Evolutionary conservation across 2,797 vertebrate species (phyloP), one percentile per base, ranked within the genome.

Genomic region (Remorina albescens): DNA sequence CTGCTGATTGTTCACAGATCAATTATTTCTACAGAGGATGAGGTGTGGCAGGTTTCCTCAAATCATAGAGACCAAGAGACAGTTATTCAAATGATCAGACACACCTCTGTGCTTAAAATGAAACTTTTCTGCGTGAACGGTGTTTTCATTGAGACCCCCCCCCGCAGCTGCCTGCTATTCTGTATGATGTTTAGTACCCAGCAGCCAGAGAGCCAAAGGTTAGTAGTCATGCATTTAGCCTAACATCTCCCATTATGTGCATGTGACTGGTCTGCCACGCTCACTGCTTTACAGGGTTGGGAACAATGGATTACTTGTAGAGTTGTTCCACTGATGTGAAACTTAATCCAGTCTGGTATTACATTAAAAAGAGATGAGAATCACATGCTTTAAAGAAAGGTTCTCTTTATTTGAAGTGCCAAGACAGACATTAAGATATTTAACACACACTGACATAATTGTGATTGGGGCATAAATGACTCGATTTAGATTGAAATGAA

Each of bases 251-350:
- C 84, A 76, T 88, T 63, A 71, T 75, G 83, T 89, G 91, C 86
- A 86, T 91, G 90, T 91, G 89, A 91, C 88, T 86, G 87, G 80
- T 89, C 86, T 79, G 87, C 86, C 82, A 85, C 72, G 63, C 78
- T 89, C 90, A 86, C 85, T 70, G 87, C 86, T 92, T 91, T 66
- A 76, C 85, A 86, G 86, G 89, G 90, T 88, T 90, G 90, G 89
- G 89, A 89, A 91, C 83, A 90, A 76, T 61, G 78, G 77, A 77
- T 83, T 76, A 73, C 74, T 88, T 85, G 68, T 83, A 21, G 55
- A 68, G 69, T 76, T n/a, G 19, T 62, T 62, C 67, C 44, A 57
- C 12, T 41, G 42, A 76, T 75, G 41, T 58, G 42, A 55, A 63
- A 70, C 1, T 5, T 65, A 78, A 84, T 60, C 54, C 66, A 68